Evolutionary conservation across 2,113 vertebrate genomes (phyloP).

Genomic region (Equus quagga): DNA sequence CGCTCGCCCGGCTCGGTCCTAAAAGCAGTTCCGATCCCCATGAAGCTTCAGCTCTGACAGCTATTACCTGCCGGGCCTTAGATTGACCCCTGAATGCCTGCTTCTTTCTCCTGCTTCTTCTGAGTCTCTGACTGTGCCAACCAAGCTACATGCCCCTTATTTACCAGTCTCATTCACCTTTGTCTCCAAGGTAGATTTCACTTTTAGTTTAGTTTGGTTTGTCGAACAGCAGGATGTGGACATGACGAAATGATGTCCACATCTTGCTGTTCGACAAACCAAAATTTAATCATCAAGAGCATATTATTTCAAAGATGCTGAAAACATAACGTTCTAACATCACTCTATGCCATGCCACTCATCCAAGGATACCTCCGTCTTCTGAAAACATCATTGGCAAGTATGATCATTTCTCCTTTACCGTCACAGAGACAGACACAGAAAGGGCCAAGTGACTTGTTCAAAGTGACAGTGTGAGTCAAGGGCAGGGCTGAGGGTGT

Average conservation of each 20-base stretch:
- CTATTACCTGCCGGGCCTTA: background rate
- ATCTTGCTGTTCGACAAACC: background rate
- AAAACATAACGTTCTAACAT: background rate
- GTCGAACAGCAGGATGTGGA: no score
- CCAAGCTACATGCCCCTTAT: background rate
- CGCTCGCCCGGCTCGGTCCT: rapidly evolving
- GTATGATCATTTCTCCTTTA: background rate
- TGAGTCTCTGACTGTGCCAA: background rate
- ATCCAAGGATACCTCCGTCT: background rate
- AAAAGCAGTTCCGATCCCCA: rapidly evolving
- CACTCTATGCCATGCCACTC: background rate
- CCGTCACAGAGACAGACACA: background rate
- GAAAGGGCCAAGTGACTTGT: background rate
- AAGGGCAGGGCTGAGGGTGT: rapidly evolving
- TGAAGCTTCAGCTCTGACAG: background rate
- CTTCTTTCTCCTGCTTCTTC: background rate
- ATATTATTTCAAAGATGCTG: background rate
- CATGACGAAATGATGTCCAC: background rate
- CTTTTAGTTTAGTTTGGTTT: background rate
- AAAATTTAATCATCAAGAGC: background rate
- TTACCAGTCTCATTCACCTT: background rate
- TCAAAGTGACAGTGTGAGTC: background rate
- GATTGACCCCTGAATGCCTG: rapidly evolving
- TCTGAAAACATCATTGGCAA: background rate
- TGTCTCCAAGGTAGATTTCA: background rate